phyloP scores from a whole-genome alignment of 1,140 invertebrate species.

The Pogonomyrmex californicus region DNA sequence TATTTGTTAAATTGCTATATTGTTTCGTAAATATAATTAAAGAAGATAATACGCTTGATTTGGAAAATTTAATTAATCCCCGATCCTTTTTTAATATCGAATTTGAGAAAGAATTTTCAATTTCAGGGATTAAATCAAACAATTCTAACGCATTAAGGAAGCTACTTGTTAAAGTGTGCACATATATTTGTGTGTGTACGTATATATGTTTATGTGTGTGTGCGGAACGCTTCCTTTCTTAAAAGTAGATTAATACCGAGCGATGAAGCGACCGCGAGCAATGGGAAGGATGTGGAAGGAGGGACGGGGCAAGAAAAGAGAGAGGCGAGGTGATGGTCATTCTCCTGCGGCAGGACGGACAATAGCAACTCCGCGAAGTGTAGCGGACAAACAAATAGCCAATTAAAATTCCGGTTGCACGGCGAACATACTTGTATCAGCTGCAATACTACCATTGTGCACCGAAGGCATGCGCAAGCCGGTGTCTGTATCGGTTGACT shows the following conservation, averaged over 20 bases:
- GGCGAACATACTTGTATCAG: conserved; percentile 85
- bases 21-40: background rate
- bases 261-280: conserved; percentile 74
- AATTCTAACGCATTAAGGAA: conserved; percentile 30
- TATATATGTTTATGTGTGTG: background rate
- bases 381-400: conserved; percentile 85
- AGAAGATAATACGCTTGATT: background rate
- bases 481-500: conserved; percentile 73
- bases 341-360: conserved; percentile 77
- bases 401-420: conserved; percentile 85
- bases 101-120: conserved; percentile 36
- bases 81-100: background rate
- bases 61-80: conserved; percentile 32
- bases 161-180: background rate
- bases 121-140: conserved; percentile 57
- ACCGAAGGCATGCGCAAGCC: conserved; percentile 80
- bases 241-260: conserved; percentile 68
- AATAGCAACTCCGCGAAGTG: conserved; percentile 82
- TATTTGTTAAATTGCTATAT: background rate
- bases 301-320: background rate
- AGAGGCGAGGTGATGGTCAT: conserved; percentile 72
- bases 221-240: conserved; percentile 35
- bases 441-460: conserved; percentile 83
- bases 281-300: conserved; percentile 2
- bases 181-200: background rate